phyloP scores from a whole-genome alignment of 2,113 vertebrate genomes.

The Dipodomys spectabilis region DNA sequence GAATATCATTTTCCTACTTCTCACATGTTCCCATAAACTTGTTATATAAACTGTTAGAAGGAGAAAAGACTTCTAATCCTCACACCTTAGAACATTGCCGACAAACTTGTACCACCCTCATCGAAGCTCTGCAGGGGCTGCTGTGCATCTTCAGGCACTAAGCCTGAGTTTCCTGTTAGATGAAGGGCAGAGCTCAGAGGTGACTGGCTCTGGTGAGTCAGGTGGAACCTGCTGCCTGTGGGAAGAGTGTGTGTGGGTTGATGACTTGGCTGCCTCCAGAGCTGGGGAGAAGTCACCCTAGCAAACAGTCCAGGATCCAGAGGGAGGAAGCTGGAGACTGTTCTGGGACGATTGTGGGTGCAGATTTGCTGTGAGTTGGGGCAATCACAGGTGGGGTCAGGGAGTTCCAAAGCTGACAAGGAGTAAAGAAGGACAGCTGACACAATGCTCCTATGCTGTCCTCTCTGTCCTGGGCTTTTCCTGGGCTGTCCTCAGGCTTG shows the following conservation, averaged over 20 bases:
- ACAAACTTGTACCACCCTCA: too few species aligned
- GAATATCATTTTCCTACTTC: too few species aligned
- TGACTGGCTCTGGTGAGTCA: not conserved
- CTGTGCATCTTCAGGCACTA: too few species aligned
- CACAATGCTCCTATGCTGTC: not conserved
- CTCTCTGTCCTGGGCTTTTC: not conserved
- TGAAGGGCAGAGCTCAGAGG: not conserved
- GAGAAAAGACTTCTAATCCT: too few species aligned
- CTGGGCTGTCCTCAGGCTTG: not conserved
- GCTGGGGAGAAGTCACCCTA: not conserved
- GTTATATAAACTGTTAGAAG: too few species aligned
- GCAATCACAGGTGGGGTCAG: not conserved
- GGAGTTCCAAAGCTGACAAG: too few species aligned
- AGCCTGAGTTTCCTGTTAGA: not conserved
- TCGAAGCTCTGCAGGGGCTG: too few species aligned
- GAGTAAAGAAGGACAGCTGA: not conserved
- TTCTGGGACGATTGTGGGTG: constrained; percentile 41
- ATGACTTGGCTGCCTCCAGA: not conserved
- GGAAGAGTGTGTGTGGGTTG: not conserved
- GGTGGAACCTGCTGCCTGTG: not conserved
- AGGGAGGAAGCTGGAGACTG: not conserved
- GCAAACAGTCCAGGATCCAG: not conserved
- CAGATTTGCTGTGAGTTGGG: constrained; percentile 61
- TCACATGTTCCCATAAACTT: too few species aligned
- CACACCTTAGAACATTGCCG: too few species aligned